Evolutionary conservation across 2,888 invertebrate genomes (phyloP), one percentile per base, ranked within the genome.

Genomic region (Eupithecia abbreviata): DNA sequence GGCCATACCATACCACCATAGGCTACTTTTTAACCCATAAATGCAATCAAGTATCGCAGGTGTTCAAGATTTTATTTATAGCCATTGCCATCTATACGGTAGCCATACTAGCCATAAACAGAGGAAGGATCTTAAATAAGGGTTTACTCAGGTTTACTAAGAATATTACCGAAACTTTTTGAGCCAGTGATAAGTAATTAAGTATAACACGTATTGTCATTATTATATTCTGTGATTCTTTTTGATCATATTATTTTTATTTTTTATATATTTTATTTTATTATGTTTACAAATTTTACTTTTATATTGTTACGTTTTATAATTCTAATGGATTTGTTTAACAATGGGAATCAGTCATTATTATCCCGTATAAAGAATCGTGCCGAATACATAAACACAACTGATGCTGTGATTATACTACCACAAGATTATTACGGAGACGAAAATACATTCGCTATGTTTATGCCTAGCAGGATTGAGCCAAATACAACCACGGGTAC

Each of bases 351-450:
- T 71, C n/a, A 71, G n/a, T 80, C 83, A 5, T 75, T 85, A 69
- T 72, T 87, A n/a, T 88, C 88, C 3, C 82, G 85, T 6, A 12
- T 81, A 7, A 87, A 85, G 78, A 87, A 84, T 70, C 81, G 81
- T 4, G 80, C 84, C 45, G n/a, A 77, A 12, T 87, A 87, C 71
- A 69, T 77, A 12, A 55, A 74, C 58, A 79, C 81, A 7, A 80
- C 72, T 43, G 82, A 83, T 15, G 30, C 3, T 62, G 76, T 84
- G 2, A 74, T 81, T 67, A 62, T 87, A 62, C 75, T 85, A 30
- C 85, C 87, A 5, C 83, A 86, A 69, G 87, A 88, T 72, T 87
- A 87, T 67, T 77, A 81, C 15, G 66, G 72, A 5, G 83, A 82
- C 13, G 82, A 82, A 12, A 73, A 83, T 74, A 47, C 67, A 18